A percentile compares a stretch with the other conserved stretches of the same genome.
Conservation (phyloP, 2,113 vertebrate genomes). For the Regulus satrapa region DNA sequence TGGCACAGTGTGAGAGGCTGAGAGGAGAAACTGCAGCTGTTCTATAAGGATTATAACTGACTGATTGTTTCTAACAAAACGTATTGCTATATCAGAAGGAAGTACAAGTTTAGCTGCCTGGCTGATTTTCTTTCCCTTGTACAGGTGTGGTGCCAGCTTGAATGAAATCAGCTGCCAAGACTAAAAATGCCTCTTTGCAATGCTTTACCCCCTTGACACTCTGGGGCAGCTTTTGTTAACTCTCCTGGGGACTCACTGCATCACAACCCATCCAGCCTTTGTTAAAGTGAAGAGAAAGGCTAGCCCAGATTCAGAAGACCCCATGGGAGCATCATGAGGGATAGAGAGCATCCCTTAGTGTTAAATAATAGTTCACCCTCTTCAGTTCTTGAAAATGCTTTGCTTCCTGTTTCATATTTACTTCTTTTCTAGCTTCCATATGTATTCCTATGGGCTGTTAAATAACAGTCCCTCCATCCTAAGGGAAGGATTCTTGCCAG, state of each 20-base stretch:
- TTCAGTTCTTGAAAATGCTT: neutral
- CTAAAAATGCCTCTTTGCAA: neutral
- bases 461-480: neutral
- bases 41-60: slow-evolving; percentile 61
- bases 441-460: neutral
- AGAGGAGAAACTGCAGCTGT: slow-evolving; percentile 71
- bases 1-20: slow-evolving; percentile 34
- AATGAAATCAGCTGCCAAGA: neutral
- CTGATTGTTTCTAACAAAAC: slow-evolving; percentile 60
- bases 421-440: neutral
- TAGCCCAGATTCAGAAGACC: neutral
- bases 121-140: neutral
- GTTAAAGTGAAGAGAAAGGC: neutral
- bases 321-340: neutral
- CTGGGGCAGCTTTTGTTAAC: neutral
- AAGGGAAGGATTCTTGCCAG: neutral
- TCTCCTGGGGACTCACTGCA: neutral
- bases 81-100: slow-evolving; percentile 49
- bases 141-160: neutral
- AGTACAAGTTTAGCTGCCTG: slow-evolving; percentile 8
- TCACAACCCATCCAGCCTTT: neutral
- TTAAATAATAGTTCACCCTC: neutral
- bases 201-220: neutral
- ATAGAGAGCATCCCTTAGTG: neutral
- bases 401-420: neutral